A percentile compares a stretch with the other conserved stretches of the same genome.
Conservation (phyloP, 2,797 vertebrate genomes). For the Meriones psammophilus region DNA sequence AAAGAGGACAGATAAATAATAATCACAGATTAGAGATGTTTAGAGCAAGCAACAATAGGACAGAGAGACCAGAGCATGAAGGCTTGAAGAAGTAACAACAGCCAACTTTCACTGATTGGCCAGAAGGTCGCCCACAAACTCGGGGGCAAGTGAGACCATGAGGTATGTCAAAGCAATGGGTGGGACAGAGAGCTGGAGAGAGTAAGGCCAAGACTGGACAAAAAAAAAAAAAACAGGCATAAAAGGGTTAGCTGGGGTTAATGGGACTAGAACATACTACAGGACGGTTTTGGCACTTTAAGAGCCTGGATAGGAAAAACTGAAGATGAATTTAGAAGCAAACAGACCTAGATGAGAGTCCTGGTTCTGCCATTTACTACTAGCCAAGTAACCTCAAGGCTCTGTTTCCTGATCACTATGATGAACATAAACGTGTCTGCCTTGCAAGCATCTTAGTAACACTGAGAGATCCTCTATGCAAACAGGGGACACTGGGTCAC, state of each 20-base stretch:
- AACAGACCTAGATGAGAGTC: background rate
- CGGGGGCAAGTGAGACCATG: background rate
- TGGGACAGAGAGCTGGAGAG: background rate
- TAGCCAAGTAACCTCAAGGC: background rate
- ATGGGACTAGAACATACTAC: background rate
- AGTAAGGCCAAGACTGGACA: background rate
- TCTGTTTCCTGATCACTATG: constrained; percentile 52
- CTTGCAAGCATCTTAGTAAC: background rate
- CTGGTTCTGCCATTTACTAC: background rate
- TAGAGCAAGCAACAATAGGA: constrained; percentile 24
- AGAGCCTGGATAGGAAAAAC: background rate
- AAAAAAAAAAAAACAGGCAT: background rate
- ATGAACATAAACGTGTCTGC: constrained; percentile 14
- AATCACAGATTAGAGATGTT: background rate
- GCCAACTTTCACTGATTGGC: background rate
- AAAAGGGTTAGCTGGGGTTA: constrained; percentile 7
- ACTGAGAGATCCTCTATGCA: background rate
- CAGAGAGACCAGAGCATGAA: background rate
- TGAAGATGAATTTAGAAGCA: constrained; percentile 34
- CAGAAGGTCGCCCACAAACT: background rate
- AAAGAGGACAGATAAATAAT: background rate
- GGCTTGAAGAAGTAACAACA: background rate
- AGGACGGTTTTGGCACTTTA: background rate
- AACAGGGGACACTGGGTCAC: background rate
- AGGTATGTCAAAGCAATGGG: background rate